Percentiles rank a stretch among this genome's conserved stretches.
These are phyloP conservation scores for Rhogogaster chlorosoma DNA, from an alignment of 2,888 invertebrate genomes.

Conservation along the genomic window DNA sequence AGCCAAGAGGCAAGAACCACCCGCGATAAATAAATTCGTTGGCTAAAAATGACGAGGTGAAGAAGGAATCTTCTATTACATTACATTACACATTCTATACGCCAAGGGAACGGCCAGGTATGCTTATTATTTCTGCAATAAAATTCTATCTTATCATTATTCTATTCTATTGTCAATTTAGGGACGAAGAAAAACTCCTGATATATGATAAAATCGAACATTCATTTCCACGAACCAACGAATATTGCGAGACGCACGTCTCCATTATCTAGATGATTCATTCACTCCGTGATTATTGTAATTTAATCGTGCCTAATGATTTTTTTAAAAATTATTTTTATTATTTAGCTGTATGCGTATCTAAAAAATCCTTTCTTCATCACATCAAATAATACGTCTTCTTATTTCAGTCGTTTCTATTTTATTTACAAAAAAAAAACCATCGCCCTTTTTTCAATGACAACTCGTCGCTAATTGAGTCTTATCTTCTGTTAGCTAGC, in stretches of 20 bases:
- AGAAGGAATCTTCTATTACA: slow-evolving; percentile 40
- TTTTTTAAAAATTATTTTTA: not conserved
- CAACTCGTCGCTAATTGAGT: not conserved
- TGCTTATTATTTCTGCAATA: not conserved
- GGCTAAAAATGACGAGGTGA: slow-evolving; percentile 47
- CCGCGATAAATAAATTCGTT: slow-evolving; percentile 41
- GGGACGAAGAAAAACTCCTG: not conserved
- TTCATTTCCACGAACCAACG: slow-evolving; percentile 21
- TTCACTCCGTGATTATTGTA: slow-evolving; percentile 36
- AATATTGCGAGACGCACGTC: slow-evolving; percentile 16
- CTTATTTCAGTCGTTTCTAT: not conserved
- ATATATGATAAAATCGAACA: not conserved
- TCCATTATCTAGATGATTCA: slow-evolving; percentile 36
- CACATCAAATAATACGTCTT: not conserved
- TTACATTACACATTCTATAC: slow-evolving; percentile 52
- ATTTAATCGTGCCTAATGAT: slow-evolving; percentile 36
- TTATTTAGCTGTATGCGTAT: not conserved
- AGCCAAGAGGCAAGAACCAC: not conserved
- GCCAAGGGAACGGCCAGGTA: slow-evolving; percentile 62
- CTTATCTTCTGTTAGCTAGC: slow-evolving; percentile 8
- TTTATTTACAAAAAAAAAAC: not conserved
- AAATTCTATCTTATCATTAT: not conserved
- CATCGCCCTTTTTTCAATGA: not conserved
- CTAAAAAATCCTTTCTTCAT: not conserved
- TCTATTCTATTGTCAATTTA: not conserved